Conservation (phyloP, 2,888 invertebrate species). For the Pyrochroa serraticornis region DNA sequence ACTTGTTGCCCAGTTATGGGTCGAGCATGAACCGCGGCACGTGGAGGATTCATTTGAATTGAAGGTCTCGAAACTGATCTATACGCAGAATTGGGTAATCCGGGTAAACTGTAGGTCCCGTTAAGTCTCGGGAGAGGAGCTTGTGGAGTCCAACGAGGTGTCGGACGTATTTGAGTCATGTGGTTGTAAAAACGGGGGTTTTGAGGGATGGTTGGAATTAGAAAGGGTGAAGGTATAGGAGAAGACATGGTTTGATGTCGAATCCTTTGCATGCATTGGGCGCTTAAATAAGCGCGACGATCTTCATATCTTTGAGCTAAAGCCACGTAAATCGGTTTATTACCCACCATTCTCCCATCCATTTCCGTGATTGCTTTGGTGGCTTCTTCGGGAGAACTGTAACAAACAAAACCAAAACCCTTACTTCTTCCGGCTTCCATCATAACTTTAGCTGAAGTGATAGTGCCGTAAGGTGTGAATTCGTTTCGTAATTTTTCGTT, state of each 20-base stretch:
- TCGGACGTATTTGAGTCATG: slow-evolving; percentile 86
- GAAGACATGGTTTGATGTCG: slow-evolving; percentile 73
- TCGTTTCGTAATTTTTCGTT: slow-evolving; percentile 69
- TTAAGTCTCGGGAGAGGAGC: slow-evolving; percentile 63
- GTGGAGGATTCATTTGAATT: slow-evolving; percentile 70
- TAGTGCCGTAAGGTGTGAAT: slow-evolving; percentile 70
- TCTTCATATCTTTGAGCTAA: slow-evolving; percentile 76
- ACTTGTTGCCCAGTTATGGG: slow-evolving; percentile 83
- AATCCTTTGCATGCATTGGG: slow-evolving; percentile 69
- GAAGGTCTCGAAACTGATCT: slow-evolving; percentile 49
- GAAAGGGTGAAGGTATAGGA: slow-evolving; percentile 75
- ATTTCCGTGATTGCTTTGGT: slow-evolving; percentile 75
- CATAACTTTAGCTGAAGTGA: slow-evolving; percentile 74
- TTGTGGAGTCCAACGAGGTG: slow-evolving; percentile 80
- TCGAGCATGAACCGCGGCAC: slow-evolving; percentile 72
- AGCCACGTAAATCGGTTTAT: slow-evolving; percentile 74
- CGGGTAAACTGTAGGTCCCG: slow-evolving; percentile 64
- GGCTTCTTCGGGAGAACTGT: slow-evolving; percentile 71
- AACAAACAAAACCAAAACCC: slow-evolving; percentile 75
- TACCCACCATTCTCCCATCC: slow-evolving; percentile 72
- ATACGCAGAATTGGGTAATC: slow-evolving; percentile 46
- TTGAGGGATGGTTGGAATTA: slow-evolving; percentile 87
- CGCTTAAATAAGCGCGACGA: slow-evolving; percentile 69
- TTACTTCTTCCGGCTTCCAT: slow-evolving; percentile 64
- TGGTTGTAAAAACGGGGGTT: slow-evolving; percentile 89